A percentile compares a stretch with the other conserved stretches of the same genome.
phyloP scores from a whole-genome alignment of 2,888 invertebrate genomes.

The Drosophila suboccidentalis region DNA sequence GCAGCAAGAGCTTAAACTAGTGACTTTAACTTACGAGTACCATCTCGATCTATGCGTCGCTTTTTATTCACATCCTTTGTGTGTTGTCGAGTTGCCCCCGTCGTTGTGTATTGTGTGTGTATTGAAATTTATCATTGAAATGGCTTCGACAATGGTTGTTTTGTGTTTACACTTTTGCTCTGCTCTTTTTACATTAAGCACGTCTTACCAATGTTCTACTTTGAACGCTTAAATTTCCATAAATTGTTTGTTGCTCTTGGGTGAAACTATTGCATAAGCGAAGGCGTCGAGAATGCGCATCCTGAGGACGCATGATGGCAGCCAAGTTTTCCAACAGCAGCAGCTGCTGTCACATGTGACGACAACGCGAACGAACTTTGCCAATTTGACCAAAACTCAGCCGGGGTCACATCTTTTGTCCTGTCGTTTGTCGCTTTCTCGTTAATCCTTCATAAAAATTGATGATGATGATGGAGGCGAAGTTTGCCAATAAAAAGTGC shows the following conservation, averaged over 20 bases:
- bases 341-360: slow-evolving; percentile 66
- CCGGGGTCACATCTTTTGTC: slow-evolving; percentile 40
- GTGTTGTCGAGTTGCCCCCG: slow-evolving; percentile 27
- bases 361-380: slow-evolving; percentile 56
- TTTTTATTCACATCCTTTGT: slow-evolving; percentile 25
- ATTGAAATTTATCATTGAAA: slow-evolving; percentile 72
- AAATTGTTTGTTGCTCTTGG: slow-evolving; percentile 62
- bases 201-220: slow-evolving; percentile 56
- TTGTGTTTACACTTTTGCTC: slow-evolving; percentile 15
- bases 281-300: slow-evolving; percentile 33
- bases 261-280: slow-evolving; percentile 63
- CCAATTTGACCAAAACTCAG: slow-evolving; percentile 58
- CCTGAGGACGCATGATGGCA: slow-evolving; percentile 44
- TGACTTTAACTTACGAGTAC: slow-evolving; percentile 9
- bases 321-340: slow-evolving; percentile 46
- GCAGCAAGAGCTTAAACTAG: slow-evolving; percentile 9
- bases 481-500: slow-evolving; percentile 64
- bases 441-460: slow-evolving; percentile 81
- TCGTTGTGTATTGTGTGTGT: slow-evolving; percentile 17
- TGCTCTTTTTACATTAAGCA: slow-evolving; percentile 52
- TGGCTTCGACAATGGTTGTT: slow-evolving; percentile 58
- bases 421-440: slow-evolving; percentile 34
- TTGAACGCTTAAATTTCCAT: slow-evolving; percentile 70
- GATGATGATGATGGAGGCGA: slow-evolving; percentile 74
- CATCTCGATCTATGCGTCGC: slow-evolving; percentile 27